Percentiles rank a stretch among this genome's conserved stretches.
These are phyloP conservation scores for Apoda limacodes DNA, from an alignment of 2,888 invertebrate species.

Conservation along the genomic window DNA sequence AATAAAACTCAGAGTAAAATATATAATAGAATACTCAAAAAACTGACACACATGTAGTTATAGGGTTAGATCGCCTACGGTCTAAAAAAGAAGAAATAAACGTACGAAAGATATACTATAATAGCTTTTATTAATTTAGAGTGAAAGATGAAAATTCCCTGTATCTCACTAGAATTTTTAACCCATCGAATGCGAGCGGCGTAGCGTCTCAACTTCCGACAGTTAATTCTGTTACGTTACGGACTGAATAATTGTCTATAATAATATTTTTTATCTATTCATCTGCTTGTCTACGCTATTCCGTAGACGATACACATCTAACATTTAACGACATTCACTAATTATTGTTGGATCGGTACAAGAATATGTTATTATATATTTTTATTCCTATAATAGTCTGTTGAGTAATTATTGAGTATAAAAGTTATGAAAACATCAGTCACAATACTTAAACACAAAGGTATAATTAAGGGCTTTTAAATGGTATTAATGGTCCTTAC, in stretches of 20 bases:
- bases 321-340: conserved; percentile 24
- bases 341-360: conserved; percentile 20
- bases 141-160: too few species aligned
- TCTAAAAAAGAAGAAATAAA: conserved; percentile 11
- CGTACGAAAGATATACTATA: too few species aligned
- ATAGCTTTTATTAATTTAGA: too few species aligned
- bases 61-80: conserved; percentile 18
- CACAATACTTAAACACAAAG: too few species aligned
- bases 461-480: too few species aligned
- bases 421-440: too few species aligned
- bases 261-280: conserved; percentile 32
- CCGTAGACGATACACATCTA: conserved; percentile 27
- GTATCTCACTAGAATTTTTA: conserved; percentile 16
- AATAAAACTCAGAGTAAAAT: conserved; percentile 24
- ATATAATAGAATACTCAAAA: conserved; percentile 26
- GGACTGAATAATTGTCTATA: conserved; percentile 28
- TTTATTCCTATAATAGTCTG: too few species aligned
- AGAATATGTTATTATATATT: too few species aligned
- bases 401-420: too few species aligned
- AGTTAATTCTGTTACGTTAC: conserved; percentile 17
- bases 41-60: conserved; percentile 21
- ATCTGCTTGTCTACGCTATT: conserved; percentile 25
- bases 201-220: conserved; percentile 20
- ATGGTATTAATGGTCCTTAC: too few species aligned
- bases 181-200: conserved; percentile 14